Evolutionary conservation across 2,797 vertebrate genomes (phyloP), one percentile per base, ranked within the genome.

Genomic region (Botia kubotai): DNA sequence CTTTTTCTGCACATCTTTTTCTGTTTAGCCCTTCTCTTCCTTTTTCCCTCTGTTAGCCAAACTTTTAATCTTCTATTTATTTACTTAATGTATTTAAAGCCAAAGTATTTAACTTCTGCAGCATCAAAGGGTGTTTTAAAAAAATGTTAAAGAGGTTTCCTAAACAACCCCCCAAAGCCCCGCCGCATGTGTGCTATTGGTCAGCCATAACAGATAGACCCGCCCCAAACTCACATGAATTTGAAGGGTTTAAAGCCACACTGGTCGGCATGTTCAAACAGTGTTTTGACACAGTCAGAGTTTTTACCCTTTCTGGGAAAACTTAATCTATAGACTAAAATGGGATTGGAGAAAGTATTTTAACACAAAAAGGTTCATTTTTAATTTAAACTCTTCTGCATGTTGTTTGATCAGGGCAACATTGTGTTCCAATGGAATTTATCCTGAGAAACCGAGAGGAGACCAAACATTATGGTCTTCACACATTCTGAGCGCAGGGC

Each of bases 401-500:
- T 33, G 33, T 33, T 3, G 48, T 50, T 50, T 50, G 29, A 8
- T 36, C 3, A 17, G 14, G 26, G 11, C 1, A 26, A 60, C 17
- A n/a, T 6, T 17, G 6, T n/a, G 17, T n/a, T 55, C 16, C 16
- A 5, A n/a, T n/a, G 16, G 1, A 7, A 55, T 55, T 19, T 17
- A 33, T 16, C 60, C 29, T 14, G 1, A 10, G 17, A 66, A 39
- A 39, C 16, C 33, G 39, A 39, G 8, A 39, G 6, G 29, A 66
- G 10, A n/a, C 33, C n/a, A 66, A 11, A 66, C 29, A 17, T 52
- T 60, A 60, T 29, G 46, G 26, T 65, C 23, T 73, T 17, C 19
- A 29, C 8, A 39, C 70, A 29, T 52, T 52, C 58, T 53, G 62
- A 46, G 39, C 17, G 69, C 70, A 60, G 73, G 76, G 67, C 75